Evolutionary conservation across 2,113 vertebrate species (phyloP).

Genomic region (Stegostoma tigrinum): DNA sequence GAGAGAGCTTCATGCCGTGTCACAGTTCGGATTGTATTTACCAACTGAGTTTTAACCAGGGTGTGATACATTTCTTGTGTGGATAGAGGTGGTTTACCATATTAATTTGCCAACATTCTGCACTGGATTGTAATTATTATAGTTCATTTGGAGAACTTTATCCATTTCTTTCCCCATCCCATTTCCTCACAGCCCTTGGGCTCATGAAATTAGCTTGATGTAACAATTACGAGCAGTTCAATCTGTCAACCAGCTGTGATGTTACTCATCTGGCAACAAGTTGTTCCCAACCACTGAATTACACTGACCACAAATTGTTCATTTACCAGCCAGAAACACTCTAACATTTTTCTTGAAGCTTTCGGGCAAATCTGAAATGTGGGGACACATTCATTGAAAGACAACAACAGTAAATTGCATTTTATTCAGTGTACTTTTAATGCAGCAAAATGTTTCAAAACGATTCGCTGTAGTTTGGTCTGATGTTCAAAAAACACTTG

Average conservation of each 20-base stretch:
- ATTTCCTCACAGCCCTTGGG: not conserved
- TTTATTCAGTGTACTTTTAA: not conserved
- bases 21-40: not conserved
- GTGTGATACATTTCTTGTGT: not conserved
- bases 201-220: not conserved
- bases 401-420: not conserved
- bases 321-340: not conserved
- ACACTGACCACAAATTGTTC: not conserved
- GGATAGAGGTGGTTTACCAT: not conserved
- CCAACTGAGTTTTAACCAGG: not conserved
- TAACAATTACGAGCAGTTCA: not conserved
- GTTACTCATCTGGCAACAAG: not conserved
- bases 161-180: not conserved
- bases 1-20: not conserved
- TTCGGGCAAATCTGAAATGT: not conserved
- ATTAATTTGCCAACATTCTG: not conserved
- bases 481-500: not conserved
- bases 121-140: not conserved
- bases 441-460: not conserved
- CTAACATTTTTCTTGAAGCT: not conserved
- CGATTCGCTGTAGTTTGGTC: not conserved
- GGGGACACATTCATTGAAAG: not conserved
- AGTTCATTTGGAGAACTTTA: not conserved
- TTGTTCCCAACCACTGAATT: not conserved
- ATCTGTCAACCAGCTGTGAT: not conserved